Evolutionary conservation across 2,888 invertebrate species (phyloP).

Genomic region (Didymodactylos carnosus): DNA sequence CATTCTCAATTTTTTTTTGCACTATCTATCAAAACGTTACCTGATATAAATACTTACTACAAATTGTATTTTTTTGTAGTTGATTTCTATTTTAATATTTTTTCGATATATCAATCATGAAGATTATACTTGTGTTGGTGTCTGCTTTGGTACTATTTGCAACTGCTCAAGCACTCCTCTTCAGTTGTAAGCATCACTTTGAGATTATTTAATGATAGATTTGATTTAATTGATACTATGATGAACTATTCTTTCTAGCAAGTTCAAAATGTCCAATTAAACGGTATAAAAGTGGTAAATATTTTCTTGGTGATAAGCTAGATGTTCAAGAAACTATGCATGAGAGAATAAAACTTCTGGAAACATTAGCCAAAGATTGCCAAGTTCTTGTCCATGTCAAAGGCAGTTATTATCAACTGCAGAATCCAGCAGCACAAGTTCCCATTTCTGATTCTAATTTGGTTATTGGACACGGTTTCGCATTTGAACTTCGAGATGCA

Average conservation of each 20-base stretch:
- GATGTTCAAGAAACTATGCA: neutral
- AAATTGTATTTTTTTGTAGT: too few relatives aligned
- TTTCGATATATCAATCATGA: too few relatives aligned
- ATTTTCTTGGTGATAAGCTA: neutral
- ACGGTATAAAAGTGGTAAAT: neutral
- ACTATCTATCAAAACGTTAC: too few relatives aligned
- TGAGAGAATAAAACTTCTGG: neutral
- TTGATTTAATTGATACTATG: too few relatives aligned
- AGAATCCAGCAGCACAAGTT: neutral
- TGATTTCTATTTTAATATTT: too few relatives aligned
- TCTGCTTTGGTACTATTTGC: too few relatives aligned
- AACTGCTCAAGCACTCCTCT: too few relatives aligned
- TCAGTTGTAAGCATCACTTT: too few relatives aligned
- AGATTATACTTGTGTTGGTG: too few relatives aligned
- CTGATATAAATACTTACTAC: too few relatives aligned
- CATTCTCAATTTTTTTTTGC: too few relatives aligned
- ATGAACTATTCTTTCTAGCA: neutral
- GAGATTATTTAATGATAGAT: too few relatives aligned
- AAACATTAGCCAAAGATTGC: neutral
- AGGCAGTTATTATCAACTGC: neutral
- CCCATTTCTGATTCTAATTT: neutral
- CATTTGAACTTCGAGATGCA: neutral
- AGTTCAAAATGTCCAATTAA: neutral
- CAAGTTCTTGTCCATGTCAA: neutral
- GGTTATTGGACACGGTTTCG: neutral